These are phyloP conservation scores for Stenoptilia bipunctidactyla DNA, from an alignment of 2,888 invertebrate species.

Conservation along the genomic window DNA sequence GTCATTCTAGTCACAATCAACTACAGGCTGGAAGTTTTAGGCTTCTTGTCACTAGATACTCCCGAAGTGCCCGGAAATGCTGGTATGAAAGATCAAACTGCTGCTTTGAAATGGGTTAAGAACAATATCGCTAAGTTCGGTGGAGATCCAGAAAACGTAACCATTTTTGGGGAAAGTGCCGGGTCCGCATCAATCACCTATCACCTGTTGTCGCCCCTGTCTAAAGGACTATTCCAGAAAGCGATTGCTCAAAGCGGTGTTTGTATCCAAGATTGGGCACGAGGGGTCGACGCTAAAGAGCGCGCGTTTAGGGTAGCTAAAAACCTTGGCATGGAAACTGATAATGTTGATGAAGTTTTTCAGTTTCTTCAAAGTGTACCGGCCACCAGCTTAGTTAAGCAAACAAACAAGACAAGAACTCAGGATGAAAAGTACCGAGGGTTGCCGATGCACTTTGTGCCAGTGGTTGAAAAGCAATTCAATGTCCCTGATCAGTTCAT, in stretches of 20 bases:
- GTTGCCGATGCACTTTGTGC: slow-evolving; percentile 34
- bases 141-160: slow-evolving; percentile 73
- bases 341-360: slow-evolving; percentile 27
- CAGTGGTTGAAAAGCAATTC: slow-evolving; percentile 37
- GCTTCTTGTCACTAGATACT: slow-evolving; percentile 18
- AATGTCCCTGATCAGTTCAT: slow-evolving; percentile 29
- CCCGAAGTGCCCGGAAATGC: slow-evolving; percentile 66
- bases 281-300: slow-evolving; percentile 11
- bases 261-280: slow-evolving; percentile 23
- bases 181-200: slow-evolving; percentile 77
- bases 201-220: slow-evolving; percentile 70
- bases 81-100: slow-evolving; percentile 75
- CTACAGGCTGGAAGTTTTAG: slow-evolving; percentile 74
- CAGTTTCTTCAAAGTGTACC: slow-evolving; percentile 30
- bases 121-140: slow-evolving; percentile 73
- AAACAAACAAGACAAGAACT: slow-evolving; percentile 27
- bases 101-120: slow-evolving; percentile 74
- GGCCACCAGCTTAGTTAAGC: slow-evolving; percentile 25
- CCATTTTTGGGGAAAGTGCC: slow-evolving; percentile 74
- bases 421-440: slow-evolving; percentile 31
- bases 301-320: slow-evolving; percentile 20
- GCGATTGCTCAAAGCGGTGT: slow-evolving; percentile 49
- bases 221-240: slow-evolving; percentile 54
- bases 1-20: slow-evolving; percentile 64
- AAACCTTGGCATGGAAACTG: slow-evolving; percentile 19